Evolutionary conservation across 2,888 invertebrate species (phyloP), one percentile per base, ranked within the genome.

Genomic region (Yponomeuta malinellus): DNA sequence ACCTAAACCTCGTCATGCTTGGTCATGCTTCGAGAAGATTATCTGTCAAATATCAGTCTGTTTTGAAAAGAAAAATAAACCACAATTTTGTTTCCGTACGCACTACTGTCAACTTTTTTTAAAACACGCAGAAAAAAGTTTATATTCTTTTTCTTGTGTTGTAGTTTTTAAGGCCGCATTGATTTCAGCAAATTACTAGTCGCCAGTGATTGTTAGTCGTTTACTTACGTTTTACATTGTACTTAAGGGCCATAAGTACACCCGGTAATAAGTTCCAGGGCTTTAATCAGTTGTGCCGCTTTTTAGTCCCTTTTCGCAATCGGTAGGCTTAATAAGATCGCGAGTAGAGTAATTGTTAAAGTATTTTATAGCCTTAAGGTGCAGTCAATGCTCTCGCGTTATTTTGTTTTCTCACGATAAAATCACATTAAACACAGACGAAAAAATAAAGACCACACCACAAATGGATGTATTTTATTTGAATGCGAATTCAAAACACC

Each of bases 211-310:
- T 85, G 86, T 86, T 83, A 85, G 81, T 76, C 87, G 84, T 88
- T 87, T 89, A 89, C 89, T 90, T 89, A 89, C 87, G 48, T 72
- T 87, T 89, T 90, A 89, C 87, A 84, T 91, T 89, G 90, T 88
- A 92, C 88, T 92, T 92, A 92, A 83, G 87, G 85, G 90, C 85
- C 87, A 90, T 90, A 91, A 90, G 88, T 48, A 43, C 68, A 12
- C 52, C 15, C 52, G 4, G 52, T 59, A 59, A 59, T 59, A 59
- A 59, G 68, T 29, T 31, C 67, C 23, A 82, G 81, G 76, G 84
- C 90, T 84, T 88, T 87, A 83, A 90, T 90, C 89, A 88, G 75
- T 77, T 77, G 76, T 77, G 82, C 86, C 86, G 89, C 86, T 79
- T 81, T 77, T 79, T 76, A 76, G 82, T 82, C 80, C 76, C 78